These are phyloP conservation scores for Epinotia nisella DNA, from an alignment of 2,888 invertebrate genomes.

Conservation along the genomic window DNA sequence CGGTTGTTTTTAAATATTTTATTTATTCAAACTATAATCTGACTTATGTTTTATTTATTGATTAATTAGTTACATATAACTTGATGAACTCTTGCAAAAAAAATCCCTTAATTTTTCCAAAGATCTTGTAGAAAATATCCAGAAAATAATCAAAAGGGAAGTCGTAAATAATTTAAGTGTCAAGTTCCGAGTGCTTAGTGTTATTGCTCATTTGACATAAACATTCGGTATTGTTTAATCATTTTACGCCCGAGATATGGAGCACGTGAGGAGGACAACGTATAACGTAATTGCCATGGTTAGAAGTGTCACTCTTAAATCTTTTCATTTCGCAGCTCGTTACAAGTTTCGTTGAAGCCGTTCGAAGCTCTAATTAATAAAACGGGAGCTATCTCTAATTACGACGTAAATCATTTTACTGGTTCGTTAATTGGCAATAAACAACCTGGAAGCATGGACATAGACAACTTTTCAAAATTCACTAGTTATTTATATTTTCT, in stretches of 20 bases:
- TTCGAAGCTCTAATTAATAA: conserved; percentile 69
- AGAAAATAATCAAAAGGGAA: too few species aligned
- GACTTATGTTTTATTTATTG: too few species aligned
- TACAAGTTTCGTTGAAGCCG: conserved; percentile 64
- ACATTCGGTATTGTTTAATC: neutral
- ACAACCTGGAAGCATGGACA: conserved; percentile 15
- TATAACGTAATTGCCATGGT: neutral
- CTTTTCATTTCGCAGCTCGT: conserved; percentile 48
- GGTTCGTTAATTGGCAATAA: conserved; percentile 50
- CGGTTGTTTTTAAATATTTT: too few species aligned
- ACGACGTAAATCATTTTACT: conserved; percentile 67
- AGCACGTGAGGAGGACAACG: neutral
- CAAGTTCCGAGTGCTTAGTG: too few species aligned
- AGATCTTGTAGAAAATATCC: too few species aligned
- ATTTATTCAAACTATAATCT: too few species aligned
- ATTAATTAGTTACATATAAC: too few species aligned
- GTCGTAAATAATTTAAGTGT: too few species aligned
- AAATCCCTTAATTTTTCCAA: too few species aligned
- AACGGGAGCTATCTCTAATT: conserved; percentile 68
- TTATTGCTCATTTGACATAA: neutral
- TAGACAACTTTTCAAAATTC: conserved; percentile 24
- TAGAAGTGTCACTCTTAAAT: neutral
- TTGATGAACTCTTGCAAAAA: too few species aligned
- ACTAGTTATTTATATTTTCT: neutral
- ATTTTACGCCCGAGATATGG: neutral